Conservation (phyloP, 1,140 invertebrate species). For the Centruroides sculpturatus region DNA sequence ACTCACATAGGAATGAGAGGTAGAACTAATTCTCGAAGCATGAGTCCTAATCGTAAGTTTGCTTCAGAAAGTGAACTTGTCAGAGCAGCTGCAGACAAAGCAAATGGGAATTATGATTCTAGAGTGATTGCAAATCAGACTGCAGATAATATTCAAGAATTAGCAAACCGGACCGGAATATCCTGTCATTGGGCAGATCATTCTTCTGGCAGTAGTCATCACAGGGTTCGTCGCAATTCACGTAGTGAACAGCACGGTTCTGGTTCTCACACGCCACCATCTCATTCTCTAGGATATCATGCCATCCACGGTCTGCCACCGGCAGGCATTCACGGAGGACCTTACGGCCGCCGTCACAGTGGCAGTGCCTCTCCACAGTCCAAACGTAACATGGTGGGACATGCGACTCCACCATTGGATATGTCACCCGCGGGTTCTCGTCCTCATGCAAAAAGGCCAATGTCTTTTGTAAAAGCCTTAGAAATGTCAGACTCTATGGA, state of each 20-base stretch:
- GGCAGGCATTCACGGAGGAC: slow-evolving; percentile 9
- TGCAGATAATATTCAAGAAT: slow-evolving; percentile 44
- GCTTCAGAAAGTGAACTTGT: slow-evolving; percentile 69
- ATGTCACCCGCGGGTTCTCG: slow-evolving; percentile 21
- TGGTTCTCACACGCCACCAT: slow-evolving; percentile 18
- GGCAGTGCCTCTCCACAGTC: slow-evolving; percentile 7
- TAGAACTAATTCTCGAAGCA: slow-evolving; percentile 21
- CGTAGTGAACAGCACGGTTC: slow-evolving; percentile 24
- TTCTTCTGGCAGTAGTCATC: slow-evolving; percentile 32
- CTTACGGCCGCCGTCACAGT: slow-evolving; percentile 10
- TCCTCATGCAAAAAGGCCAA: slow-evolving; percentile 42
- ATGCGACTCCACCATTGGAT: slow-evolving; percentile 16
- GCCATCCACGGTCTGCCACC: neutral
- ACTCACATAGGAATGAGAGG: neutral
- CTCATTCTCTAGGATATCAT: slow-evolving; percentile 12
- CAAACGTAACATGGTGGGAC: slow-evolving; percentile 13
- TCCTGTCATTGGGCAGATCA: slow-evolving; percentile 57
- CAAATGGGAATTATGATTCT: slow-evolving; percentile 32
- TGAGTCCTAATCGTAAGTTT: slow-evolving; percentile 64
- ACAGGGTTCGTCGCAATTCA: slow-evolving; percentile 26
- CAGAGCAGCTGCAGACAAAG: slow-evolving; percentile 37
- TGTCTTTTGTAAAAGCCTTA: slow-evolving; percentile 80
- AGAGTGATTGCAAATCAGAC: slow-evolving; percentile 35
- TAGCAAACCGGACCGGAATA: slow-evolving; percentile 66
- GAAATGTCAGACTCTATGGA: slow-evolving; percentile 61